Percentiles rank a stretch among this genome's conserved stretches.
phyloP scores from a whole-genome alignment of 1,140 invertebrate genomes.

The Meloidogyne chitwoodi region DNA sequence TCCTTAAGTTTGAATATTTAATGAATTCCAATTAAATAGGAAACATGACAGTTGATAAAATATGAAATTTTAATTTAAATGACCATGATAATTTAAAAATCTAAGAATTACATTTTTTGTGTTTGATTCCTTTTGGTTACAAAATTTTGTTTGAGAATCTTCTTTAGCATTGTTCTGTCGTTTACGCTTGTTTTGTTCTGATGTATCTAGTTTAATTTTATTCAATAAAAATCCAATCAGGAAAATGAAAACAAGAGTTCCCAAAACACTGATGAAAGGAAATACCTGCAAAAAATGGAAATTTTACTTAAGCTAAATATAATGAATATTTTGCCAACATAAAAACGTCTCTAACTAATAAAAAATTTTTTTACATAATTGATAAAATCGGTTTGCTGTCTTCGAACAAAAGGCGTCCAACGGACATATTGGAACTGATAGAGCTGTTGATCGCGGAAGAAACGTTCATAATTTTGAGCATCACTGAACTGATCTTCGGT shows the following conservation, averaged over 20 bases:
- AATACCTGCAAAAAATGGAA: constrained; percentile 30
- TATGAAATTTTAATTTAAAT: neutral
- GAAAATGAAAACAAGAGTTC: constrained; percentile 54
- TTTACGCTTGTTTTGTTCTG: neutral
- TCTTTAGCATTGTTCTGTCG: constrained; percentile 11
- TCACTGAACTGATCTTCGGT: constrained; percentile 5
- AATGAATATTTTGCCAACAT: no score
- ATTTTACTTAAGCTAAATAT: no score
- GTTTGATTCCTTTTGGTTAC: neutral
- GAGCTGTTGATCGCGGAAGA: neutral
- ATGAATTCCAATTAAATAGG: neutral
- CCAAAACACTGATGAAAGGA: constrained; percentile 53
- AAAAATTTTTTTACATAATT: constrained; percentile 3
- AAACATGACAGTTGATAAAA: neutral
- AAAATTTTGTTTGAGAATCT: neutral
- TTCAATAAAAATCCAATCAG: constrained; percentile 47
- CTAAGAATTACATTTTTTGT: neutral
- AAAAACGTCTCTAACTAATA: no score
- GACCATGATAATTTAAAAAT: neutral
- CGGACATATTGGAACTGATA: constrained; percentile 10
- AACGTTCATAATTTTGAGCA: neutral
- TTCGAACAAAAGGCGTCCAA: neutral
- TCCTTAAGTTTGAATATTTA: constrained; percentile 18
- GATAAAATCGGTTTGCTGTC: neutral
- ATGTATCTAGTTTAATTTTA: constrained; percentile 25